These are phyloP conservation scores for Cinara cedri DNA, from an alignment of 2,888 invertebrate species.

Conservation along the genomic window DNA sequence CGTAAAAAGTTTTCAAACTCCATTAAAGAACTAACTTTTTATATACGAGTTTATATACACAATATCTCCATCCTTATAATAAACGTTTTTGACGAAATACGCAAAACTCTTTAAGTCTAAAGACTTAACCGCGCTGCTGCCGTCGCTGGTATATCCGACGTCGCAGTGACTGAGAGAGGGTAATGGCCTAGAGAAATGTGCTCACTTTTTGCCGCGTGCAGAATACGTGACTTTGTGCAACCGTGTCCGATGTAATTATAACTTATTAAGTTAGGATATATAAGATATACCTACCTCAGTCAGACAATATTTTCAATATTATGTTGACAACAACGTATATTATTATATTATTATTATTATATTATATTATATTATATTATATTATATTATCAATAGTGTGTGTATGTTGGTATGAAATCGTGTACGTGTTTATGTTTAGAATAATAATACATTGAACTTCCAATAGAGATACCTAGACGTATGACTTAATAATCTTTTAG, in stretches of 20 bases:
- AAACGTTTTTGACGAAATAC: constrained; percentile 1
- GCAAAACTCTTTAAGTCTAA: neutral
- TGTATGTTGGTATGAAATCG: too few species aligned
- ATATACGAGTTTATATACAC: neutral
- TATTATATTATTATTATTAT: neutral
- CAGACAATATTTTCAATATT: constrained; percentile 1
- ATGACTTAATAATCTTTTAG: too few species aligned
- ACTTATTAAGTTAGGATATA: neutral
- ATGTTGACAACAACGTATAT: neutral
- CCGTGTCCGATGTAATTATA: constrained; percentile 8
- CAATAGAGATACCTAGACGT: too few species aligned
- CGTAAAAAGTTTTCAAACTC: constrained; percentile 13
- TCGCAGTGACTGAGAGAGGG: neutral
- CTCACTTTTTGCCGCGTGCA: neutral
- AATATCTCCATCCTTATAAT: neutral
- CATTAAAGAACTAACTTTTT: constrained; percentile 15
- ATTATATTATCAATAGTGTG: too few species aligned
- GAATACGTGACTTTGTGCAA: constrained; percentile 21
- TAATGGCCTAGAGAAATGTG: neutral
- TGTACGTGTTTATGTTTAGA: too few species aligned
- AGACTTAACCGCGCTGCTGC: too few species aligned
- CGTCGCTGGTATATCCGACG: neutral
- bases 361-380: too few species aligned
- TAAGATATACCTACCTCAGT: too few species aligned
- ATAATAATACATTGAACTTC: too few species aligned